These are phyloP conservation scores for Ctenomys sociabilis DNA, from an alignment of 2,113 vertebrate species.

Conservation along the genomic window DNA sequence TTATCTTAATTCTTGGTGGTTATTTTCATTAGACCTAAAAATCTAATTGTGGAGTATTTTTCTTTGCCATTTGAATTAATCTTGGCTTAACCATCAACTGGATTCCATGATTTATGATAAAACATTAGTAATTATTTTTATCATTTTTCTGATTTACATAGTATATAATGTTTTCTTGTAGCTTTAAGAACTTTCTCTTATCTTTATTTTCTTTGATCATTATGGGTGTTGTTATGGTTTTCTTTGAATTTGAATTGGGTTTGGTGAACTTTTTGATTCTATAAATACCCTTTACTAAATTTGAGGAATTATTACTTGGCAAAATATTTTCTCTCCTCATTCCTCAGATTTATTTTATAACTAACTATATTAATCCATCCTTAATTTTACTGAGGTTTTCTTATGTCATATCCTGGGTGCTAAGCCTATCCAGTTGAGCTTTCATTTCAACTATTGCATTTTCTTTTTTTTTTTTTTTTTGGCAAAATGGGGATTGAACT, in stretches of 20 bases:
- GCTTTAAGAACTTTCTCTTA: neutral
- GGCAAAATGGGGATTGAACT: too few species aligned
- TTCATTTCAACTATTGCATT: neutral
- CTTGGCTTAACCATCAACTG: neutral
- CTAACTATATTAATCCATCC: neutral
- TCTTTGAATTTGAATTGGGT: neutral
- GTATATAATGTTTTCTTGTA: neutral
- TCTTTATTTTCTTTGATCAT: neutral
- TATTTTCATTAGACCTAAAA: neutral
- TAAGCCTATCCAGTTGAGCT: neutral
- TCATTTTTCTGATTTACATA: neutral
- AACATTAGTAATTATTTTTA: neutral
- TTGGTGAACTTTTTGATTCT: neutral
- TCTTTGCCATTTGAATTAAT: neutral
- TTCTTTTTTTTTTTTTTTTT: neutral
- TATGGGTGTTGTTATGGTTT: neutral
- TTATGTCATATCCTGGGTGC: neutral
- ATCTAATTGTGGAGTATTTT: neutral
- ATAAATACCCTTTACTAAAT: neutral
- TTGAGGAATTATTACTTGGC: neutral
- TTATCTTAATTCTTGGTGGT: neutral
- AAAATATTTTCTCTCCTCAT: neutral
- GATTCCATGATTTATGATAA: neutral
- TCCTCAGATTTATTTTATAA: neutral
- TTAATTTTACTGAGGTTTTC: neutral